Evolutionary conservation across 2,797 vertebrate species (phyloP).

Genomic region (Muscicapa comitata): DNA sequence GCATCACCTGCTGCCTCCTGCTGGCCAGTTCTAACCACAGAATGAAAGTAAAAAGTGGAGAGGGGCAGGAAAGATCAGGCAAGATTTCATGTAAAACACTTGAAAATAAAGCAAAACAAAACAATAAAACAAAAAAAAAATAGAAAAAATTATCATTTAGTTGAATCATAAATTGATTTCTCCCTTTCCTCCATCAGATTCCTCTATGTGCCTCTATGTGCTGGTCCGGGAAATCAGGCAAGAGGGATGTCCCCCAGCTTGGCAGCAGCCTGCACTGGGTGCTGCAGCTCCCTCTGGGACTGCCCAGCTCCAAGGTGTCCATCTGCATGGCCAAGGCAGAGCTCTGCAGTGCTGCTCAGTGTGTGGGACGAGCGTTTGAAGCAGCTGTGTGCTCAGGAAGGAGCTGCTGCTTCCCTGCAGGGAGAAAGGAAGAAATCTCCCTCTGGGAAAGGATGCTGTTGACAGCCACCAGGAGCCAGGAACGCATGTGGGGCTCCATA

Average conservation of each 20-base stretch:
- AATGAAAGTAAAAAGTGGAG: neutral
- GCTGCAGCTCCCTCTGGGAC: neutral
- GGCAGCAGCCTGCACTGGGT: fast-evolving
- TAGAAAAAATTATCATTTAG: neutral
- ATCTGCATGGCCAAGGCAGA: neutral
- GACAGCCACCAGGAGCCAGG: neutral
- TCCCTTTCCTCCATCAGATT: neutral
- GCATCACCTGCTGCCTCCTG: neutral
- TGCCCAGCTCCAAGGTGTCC: neutral
- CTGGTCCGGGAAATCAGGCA: neutral
- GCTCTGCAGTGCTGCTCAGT: neutral
- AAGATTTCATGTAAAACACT: neutral
- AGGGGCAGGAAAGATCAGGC: neutral
- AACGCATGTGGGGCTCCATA: neutral
- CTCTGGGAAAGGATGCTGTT: neutral
- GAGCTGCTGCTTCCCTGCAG: neutral
- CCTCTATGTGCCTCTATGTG: neutral
- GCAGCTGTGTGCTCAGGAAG: neutral
- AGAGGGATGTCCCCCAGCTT: fast-evolving
- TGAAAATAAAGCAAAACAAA: neutral
- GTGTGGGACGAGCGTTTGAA: fast-evolving
- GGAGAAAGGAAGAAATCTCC: neutral
- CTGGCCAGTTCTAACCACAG: neutral
- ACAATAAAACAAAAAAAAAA: neutral
- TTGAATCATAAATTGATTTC: neutral